A percentile compares a stretch with the other conserved stretches of the same genome.
These are phyloP conservation scores for Platycercus adscitus DNA, from an alignment of 2,113 vertebrate genomes.

Conservation along the genomic window DNA sequence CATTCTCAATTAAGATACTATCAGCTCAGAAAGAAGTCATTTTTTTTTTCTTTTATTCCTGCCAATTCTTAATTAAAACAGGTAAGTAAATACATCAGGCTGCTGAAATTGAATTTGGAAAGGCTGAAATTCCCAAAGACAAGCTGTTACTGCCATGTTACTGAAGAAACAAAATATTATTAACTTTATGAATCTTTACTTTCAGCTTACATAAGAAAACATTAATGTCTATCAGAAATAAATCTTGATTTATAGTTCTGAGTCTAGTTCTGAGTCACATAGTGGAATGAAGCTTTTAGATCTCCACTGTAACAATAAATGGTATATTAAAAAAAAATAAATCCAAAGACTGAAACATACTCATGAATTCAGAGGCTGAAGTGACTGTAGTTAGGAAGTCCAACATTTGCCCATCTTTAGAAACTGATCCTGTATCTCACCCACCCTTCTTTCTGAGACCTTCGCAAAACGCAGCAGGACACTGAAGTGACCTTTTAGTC, in stretches of 20 bases:
- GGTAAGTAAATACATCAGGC: background rate
- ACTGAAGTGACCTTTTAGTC: background rate
- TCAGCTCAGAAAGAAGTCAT: background rate
- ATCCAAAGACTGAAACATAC: background rate
- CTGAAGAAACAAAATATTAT: conserved; percentile 28
- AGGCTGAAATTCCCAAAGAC: conserved; percentile 1
- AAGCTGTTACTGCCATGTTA: background rate
- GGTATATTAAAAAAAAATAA: background rate
- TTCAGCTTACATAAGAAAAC: background rate
- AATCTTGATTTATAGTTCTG: background rate
- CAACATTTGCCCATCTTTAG: background rate
- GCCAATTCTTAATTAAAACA: conserved; percentile 61
- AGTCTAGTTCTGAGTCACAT: background rate
- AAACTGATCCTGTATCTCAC: background rate
- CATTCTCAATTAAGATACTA: conserved; percentile 51
- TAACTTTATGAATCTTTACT: background rate
- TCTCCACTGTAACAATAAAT: background rate
- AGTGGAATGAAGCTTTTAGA: background rate
- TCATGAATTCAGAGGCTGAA: background rate
- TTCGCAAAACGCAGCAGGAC: background rate
- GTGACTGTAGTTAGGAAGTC: background rate
- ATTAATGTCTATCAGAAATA: conserved; percentile 6
- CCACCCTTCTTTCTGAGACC: background rate
- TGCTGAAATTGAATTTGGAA: conserved; percentile 27
- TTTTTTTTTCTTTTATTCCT: background rate